These are phyloP conservation scores for Drosophila kanapiae DNA, from an alignment of 1,140 invertebrate genomes.

Conservation along the genomic window DNA sequence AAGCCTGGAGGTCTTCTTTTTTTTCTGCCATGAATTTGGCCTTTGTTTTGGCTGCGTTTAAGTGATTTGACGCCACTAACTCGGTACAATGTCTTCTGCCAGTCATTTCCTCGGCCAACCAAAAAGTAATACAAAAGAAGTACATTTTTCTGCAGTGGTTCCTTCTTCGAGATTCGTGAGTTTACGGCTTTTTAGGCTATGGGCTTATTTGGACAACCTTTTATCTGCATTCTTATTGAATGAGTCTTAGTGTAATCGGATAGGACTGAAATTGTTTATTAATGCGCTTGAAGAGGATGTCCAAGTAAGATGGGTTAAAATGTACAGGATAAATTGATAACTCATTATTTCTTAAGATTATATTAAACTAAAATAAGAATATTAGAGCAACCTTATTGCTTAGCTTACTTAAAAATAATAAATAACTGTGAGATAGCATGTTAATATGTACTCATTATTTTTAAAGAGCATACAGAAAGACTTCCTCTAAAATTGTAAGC, in stretches of 20 bases:
- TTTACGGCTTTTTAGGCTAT: slow-evolving; percentile 48
- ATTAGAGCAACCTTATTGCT: too few relatives aligned
- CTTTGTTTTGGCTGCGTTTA: slow-evolving; percentile 68
- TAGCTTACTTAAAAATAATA: too few relatives aligned
- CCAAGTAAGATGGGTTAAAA: background rate
- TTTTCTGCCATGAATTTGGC: slow-evolving; percentile 30
- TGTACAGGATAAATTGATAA: background rate
- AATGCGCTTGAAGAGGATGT: background rate
- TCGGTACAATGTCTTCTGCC: slow-evolving; percentile 49
- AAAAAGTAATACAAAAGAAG: slow-evolving; percentile 31
- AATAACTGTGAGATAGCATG: too few relatives aligned
- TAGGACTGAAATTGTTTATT: slow-evolving; percentile 33
- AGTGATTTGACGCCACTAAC: slow-evolving; percentile 77
- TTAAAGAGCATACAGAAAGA: background rate
- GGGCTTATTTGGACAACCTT: slow-evolving; percentile 6
- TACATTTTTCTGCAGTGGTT: slow-evolving; percentile 45
- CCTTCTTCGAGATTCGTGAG: slow-evolving; percentile 29
- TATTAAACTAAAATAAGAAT: too few relatives aligned
- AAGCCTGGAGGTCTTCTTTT: slow-evolving; percentile 7
- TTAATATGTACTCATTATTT: too few relatives aligned
- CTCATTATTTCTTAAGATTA: too few relatives aligned
- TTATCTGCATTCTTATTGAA: slow-evolving; percentile 64
- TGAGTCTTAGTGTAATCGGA: slow-evolving; percentile 12
- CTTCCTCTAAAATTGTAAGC: background rate
- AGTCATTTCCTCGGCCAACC: slow-evolving; percentile 41